These are phyloP conservation scores for Drosophila paulistorum DNA, from an alignment of 1,140 invertebrate species.

Conservation along the genomic window DNA sequence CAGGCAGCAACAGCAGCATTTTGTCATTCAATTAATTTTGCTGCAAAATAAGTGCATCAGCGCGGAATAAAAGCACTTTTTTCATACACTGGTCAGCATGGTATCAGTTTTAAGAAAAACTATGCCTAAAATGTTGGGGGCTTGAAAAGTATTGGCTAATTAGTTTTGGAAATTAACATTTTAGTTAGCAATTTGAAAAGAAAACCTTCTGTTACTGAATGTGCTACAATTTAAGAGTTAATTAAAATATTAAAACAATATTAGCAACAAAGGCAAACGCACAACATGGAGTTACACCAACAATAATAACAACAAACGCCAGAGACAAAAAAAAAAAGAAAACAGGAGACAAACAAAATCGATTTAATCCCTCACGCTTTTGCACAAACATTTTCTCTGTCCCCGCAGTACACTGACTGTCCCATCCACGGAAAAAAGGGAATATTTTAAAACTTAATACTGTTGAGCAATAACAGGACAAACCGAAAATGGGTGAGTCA, in stretches of 20 bases:
- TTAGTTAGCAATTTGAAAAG: no score
- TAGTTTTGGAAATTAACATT: no score
- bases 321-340: constrained; percentile 19
- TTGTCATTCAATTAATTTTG: constrained; percentile 74
- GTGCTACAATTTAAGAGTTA: constrained; percentile 61
- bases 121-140: no score
- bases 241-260: constrained; percentile 67
- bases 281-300: neutral
- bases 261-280: constrained; percentile 11
- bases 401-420: neutral
- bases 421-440: constrained; percentile 47
- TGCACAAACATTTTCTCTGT: constrained; percentile 59
- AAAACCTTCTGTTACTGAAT: neutral
- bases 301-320: constrained; percentile 18
- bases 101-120: no score
- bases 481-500: constrained; percentile 21
- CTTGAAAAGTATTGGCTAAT: no score
- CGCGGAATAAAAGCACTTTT: neutral
- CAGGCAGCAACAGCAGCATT: constrained; percentile 42
- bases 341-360: constrained; percentile 36
- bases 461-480: constrained; percentile 48
- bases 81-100: neutral
- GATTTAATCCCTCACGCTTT: constrained; percentile 53
- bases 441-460: constrained; percentile 73
- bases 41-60: constrained; percentile 49